A percentile compares a stretch with the other conserved stretches of the same genome.
phyloP scores from a whole-genome alignment of 2,888 invertebrate species.

The Drosophila meridiana region DNA sequence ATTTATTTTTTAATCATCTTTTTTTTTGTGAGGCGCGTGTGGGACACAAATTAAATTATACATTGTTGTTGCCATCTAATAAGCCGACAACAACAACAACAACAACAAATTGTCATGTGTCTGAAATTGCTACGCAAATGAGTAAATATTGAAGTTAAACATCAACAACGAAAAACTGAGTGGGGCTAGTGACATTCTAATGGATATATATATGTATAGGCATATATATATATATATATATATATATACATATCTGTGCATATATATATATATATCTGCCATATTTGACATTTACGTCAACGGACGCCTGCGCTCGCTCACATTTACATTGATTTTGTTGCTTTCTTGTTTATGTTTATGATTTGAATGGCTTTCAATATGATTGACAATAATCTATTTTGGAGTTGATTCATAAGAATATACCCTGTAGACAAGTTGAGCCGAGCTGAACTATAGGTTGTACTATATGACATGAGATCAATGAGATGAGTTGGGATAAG shows the following conservation, averaged over 20 bases:
- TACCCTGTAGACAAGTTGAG: conserved; percentile 7
- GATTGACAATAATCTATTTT: conserved; percentile 12
- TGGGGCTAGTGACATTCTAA: conserved; percentile 54
- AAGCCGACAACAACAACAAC: conserved; percentile 35
- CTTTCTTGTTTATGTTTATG: conserved; percentile 49
- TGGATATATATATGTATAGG: conserved; percentile 8
- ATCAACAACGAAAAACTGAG: conserved; percentile 9
- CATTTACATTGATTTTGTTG: conserved; percentile 31
- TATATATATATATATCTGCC: background rate
- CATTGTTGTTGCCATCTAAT: conserved; percentile 41
- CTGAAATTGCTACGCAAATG: conserved; percentile 78
- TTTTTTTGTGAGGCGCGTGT: conserved; percentile 55
- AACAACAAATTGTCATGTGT: conserved; percentile 72
- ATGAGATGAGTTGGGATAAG: background rate
- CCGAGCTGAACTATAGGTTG: background rate
- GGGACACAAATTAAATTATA: conserved; percentile 52
- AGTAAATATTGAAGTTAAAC: conserved; percentile 71
- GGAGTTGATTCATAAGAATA: background rate
- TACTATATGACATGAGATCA: background rate
- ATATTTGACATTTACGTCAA: conserved; percentile 35
- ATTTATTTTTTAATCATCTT: background rate
- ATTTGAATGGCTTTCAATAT: conserved; percentile 24
- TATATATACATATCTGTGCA: background rate
- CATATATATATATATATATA: background rate
- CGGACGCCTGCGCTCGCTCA: conserved; percentile 50